These are phyloP conservation scores for Meandrina meandrites DNA, from an alignment of 92 coral and sea anemone genomes.

Conservation along the genomic window DNA sequence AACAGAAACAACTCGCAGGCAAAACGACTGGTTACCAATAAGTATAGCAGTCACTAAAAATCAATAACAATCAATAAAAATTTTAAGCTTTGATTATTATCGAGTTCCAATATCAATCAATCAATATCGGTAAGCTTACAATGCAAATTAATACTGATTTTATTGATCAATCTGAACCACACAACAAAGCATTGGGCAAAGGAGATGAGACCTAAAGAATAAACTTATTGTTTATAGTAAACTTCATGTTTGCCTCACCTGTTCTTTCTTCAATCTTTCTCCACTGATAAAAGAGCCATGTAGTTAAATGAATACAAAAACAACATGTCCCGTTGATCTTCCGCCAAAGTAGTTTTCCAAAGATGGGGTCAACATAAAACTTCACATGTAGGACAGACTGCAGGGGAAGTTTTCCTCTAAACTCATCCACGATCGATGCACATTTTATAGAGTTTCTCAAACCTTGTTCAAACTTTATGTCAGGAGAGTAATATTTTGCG, in stretches of 20 bases:
- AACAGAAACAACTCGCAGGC: no score
- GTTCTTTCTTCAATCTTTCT: not conserved
- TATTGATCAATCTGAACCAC: no score
- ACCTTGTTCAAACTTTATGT: not conserved
- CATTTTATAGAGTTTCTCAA: conserved; percentile 3
- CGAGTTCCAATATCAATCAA: no score
- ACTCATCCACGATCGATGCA: conserved; percentile 8
- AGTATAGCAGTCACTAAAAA: no score
- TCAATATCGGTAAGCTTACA: no score
- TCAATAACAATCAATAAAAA: no score
- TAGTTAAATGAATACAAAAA: conserved; percentile 50
- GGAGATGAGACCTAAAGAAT: no score
- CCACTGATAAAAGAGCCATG: conserved; percentile 72
- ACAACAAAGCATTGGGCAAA: no score
- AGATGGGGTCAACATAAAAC: conserved; percentile 57
- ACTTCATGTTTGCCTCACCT: conserved; percentile 21
- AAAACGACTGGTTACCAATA: no score
- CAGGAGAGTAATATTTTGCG: conserved; percentile 29
- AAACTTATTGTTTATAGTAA: no score
- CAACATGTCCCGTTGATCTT: conserved; percentile 41
- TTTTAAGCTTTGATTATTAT: no score
- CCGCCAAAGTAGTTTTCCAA: conserved; percentile 67
- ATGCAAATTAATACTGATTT: no score
- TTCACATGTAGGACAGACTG: not conserved
- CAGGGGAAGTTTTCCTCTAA: not conserved